Percentiles rank a stretch among this genome's conserved stretches.
These are phyloP conservation scores for Nicator chloris DNA, from an alignment of 2,113 vertebrate genomes.

Conservation along the genomic window DNA sequence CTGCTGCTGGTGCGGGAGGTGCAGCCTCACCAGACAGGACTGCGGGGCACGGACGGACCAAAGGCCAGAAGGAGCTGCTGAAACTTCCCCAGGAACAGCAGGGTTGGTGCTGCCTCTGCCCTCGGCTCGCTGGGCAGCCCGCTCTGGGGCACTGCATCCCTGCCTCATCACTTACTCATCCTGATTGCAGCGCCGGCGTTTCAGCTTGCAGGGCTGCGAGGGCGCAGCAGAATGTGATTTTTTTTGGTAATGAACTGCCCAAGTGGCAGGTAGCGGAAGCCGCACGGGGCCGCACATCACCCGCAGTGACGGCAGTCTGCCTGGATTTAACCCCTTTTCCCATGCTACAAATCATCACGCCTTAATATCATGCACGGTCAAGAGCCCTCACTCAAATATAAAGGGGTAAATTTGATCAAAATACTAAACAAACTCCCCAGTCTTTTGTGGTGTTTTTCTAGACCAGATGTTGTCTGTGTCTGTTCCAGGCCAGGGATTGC, in stretches of 20 bases:
- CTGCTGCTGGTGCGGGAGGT: neutral
- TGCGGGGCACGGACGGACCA: neutral
- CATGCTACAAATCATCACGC: neutral
- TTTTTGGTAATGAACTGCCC: neutral
- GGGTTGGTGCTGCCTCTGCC: neutral
- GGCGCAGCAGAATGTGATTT: neutral
- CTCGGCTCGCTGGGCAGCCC: neutral
- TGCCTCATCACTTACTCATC: neutral
- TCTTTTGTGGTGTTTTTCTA: neutral
- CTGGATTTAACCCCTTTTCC: neutral
- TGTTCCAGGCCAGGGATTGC: neutral
- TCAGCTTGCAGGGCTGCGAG: neutral
- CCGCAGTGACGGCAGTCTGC: neutral
- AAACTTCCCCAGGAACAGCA: neutral
- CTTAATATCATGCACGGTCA: rapidly evolving
- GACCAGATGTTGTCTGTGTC: neutral
- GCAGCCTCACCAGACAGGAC: neutral
- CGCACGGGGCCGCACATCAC: neutral
- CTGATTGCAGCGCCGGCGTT: neutral
- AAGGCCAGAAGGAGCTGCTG: neutral
- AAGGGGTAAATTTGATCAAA: neutral
- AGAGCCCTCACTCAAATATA: neutral
- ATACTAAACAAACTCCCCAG: neutral
- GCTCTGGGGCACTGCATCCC: neutral
- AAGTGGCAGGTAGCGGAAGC: neutral